phyloP scores from a whole-genome alignment of 2,888 invertebrate genomes.

The Gortyna flavago region DNA sequence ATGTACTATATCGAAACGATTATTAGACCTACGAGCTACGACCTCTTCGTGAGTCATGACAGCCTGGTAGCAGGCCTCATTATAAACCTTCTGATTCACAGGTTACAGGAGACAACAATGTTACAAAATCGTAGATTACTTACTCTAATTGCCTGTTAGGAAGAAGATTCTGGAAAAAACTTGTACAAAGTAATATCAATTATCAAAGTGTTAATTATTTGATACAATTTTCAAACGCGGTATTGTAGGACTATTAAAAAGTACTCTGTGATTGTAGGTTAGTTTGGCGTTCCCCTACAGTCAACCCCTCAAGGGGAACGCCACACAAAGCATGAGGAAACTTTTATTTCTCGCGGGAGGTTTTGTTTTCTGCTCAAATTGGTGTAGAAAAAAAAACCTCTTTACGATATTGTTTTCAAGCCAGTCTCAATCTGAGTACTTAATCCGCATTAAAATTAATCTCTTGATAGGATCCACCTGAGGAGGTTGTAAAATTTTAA shows the following conservation, averaged over 20 bases:
- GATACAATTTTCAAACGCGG: slow-evolving; percentile 25
- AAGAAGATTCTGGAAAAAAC: not conserved
- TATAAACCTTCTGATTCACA: slow-evolving; percentile 29
- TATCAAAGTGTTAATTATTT: slow-evolving; percentile 21
- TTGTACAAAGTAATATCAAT: slow-evolving; percentile 23
- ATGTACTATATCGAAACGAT: slow-evolving; percentile 43
- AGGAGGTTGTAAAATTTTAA: slow-evolving; percentile 9
- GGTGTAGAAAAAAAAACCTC: slow-evolving; percentile 10
- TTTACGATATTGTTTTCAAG: slow-evolving; percentile 38
- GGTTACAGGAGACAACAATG: not conserved
- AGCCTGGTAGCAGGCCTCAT: slow-evolving; percentile 41
- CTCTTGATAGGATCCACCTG: slow-evolving; percentile 25
- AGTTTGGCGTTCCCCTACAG: slow-evolving; percentile 11
- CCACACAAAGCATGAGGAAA: slow-evolving; percentile 34
- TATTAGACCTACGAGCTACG: slow-evolving; percentile 27
- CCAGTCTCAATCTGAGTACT: slow-evolving; percentile 21
- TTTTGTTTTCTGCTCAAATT: slow-evolving; percentile 21
- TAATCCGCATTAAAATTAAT: slow-evolving; percentile 36
- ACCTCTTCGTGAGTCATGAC: slow-evolving; percentile 33
- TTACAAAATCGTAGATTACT: not conserved
- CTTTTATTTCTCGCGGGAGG: not conserved
- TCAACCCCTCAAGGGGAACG: slow-evolving; percentile 21
- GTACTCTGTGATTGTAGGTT: not conserved
- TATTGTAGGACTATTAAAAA: too few relatives aligned
- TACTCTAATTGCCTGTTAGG: not conserved